Conservation (phyloP, 2,797 vertebrate species). For the Tiaroga cobitis region DNA sequence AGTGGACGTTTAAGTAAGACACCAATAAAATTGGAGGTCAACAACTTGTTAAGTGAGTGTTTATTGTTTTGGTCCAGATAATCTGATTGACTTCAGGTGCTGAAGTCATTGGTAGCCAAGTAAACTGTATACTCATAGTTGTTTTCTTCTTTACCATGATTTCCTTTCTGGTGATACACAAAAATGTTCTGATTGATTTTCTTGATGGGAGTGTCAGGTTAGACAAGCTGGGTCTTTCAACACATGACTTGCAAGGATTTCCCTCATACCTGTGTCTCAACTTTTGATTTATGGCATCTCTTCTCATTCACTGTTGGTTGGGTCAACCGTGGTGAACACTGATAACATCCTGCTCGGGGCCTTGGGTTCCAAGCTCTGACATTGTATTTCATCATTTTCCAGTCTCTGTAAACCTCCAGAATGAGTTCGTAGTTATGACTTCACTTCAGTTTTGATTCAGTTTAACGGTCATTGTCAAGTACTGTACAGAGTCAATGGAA, state of each 20-base stretch:
- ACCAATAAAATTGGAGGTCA: not conserved
- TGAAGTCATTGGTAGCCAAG: not conserved
- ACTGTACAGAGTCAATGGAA: not conserved
- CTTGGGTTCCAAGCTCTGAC: not conserved
- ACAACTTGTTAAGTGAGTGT: conserved; percentile 12
- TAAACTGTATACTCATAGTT: not conserved
- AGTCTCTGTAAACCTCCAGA: not conserved
- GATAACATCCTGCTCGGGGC: conserved; percentile 27
- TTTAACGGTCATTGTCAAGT: not conserved
- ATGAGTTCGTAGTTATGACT: not conserved
- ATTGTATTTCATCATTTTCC: conserved; percentile 24
- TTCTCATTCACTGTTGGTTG: conserved; percentile 34
- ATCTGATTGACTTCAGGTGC: conserved; percentile 8
- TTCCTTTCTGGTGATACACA: conserved; percentile 17
- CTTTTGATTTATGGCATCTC: conserved; percentile 51
- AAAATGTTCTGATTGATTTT: conserved; percentile 31
- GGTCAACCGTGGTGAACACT: conserved; percentile 17
- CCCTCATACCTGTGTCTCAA: conserved; percentile 45
- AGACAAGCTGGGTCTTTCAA: conserved; percentile 46
- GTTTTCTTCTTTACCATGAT: conserved; percentile 2
- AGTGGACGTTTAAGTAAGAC: conserved; percentile 1
- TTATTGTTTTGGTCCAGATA: not conserved
- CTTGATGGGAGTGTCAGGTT: conserved; percentile 53
- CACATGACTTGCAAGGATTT: conserved; percentile 38
- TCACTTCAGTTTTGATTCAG: not conserved